Evolutionary conservation across 2,113 vertebrate genomes (phyloP).

Genomic region (Callochromis pleurospilus): DNA sequence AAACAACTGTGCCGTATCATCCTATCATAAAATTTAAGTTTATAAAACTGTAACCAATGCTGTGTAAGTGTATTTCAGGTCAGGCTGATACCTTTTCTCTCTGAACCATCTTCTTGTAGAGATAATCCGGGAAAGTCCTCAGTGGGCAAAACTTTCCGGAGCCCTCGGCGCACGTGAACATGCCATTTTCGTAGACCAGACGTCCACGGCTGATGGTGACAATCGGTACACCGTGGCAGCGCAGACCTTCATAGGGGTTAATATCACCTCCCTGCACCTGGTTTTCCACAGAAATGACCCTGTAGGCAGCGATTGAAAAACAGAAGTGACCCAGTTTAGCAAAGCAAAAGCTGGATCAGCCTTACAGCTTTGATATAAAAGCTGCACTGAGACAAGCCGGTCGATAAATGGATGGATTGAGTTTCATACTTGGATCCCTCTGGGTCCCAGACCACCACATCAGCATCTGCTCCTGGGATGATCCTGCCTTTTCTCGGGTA

Average conservation of each 20-base stretch:
- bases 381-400: background rate
- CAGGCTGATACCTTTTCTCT: constrained; percentile 85
- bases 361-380: background rate
- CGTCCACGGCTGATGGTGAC: constrained; percentile 93
- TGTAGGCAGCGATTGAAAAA: constrained; percentile 30
- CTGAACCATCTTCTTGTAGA: constrained; percentile 99
- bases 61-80: background rate
- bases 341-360: background rate
- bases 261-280: constrained; percentile 92
- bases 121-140: constrained; percentile 89
- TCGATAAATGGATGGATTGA: constrained; percentile 15
- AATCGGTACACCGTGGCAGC: constrained; percentile 88
- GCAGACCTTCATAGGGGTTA: constrained; percentile 91
- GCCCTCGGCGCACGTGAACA: constrained; percentile 93
- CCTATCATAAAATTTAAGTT: accelerated
- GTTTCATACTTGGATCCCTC: constrained; percentile 86
- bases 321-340: background rate
- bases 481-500: constrained; percentile 95
- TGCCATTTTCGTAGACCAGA: constrained; percentile 91
- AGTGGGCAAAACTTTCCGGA: constrained; percentile 91
- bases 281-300: constrained; percentile 88
- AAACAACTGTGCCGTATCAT: background rate
- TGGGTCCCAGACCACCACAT: constrained; percentile 95
- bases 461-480: constrained; percentile 90
- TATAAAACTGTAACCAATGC: background rate